Percentiles rank a stretch among this genome's conserved stretches.
phyloP scores from a whole-genome alignment of 2,113 vertebrate species.

The Trematocara macrostoma region DNA sequence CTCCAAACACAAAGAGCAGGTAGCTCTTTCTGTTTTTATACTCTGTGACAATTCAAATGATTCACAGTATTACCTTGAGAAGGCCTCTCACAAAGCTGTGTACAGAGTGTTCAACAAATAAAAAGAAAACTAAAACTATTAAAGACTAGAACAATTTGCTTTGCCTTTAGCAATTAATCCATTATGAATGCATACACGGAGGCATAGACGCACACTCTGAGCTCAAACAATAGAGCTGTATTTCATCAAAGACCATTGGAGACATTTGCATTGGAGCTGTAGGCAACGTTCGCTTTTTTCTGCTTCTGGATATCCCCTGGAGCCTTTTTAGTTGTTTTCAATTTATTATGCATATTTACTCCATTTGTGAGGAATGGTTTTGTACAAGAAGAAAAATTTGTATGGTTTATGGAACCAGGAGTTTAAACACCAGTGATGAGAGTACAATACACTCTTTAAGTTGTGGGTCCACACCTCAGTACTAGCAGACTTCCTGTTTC shows the following conservation, averaged over 20 bases:
- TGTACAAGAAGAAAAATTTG: not conserved
- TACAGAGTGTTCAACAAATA: constrained; percentile 30
- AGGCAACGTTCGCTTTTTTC: not conserved
- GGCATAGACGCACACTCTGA: constrained; percentile 7
- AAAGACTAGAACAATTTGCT: constrained; percentile 37
- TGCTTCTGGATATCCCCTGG: not conserved
- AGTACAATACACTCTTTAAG: not conserved
- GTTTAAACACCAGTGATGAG: not conserved
- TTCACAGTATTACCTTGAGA: constrained; percentile 36
- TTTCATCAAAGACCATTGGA: constrained; percentile 45
- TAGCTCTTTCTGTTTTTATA: not conserved
- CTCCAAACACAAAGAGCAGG: not conserved
- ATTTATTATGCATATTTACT: not conserved
- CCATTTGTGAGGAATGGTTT: not conserved
- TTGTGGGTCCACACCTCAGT: not conserved
- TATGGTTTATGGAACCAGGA: not conserved
- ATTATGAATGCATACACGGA: constrained; percentile 41
- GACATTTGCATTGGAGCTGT: constrained; percentile 37
- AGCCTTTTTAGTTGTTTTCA: not conserved
- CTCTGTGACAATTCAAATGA: not conserved
- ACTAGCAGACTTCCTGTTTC: not conserved
- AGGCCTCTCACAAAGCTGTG: not conserved
- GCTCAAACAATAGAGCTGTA: constrained; percentile 25
- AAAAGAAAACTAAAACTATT: constrained; percentile 23
- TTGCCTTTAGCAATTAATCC: constrained; percentile 43